A percentile compares a stretch with the other conserved stretches of the same genome.
Evolutionary conservation across 2,888 invertebrate species (phyloP).

Genomic region (Rutpela maculata): DNA sequence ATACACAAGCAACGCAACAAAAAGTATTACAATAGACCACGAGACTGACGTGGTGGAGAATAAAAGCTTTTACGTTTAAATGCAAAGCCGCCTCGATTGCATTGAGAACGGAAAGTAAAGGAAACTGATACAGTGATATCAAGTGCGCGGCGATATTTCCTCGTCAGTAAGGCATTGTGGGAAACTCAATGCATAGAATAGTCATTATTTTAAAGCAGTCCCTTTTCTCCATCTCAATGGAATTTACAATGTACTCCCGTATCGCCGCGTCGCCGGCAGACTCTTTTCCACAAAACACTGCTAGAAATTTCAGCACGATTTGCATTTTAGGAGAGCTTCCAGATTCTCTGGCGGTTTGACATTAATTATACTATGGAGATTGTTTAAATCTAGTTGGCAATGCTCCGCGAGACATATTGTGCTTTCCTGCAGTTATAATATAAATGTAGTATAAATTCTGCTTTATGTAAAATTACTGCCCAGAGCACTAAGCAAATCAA

Average conservation of each 20-base stretch:
- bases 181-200: conserved; percentile 68
- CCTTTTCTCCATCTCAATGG: conserved; percentile 52
- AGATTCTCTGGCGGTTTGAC: conserved; percentile 21
- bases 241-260: conserved; percentile 49
- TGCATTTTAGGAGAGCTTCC: conserved; percentile 36
- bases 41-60: conserved; percentile 48
- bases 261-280: neutral
- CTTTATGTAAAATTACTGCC: neutral
- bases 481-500: neutral
- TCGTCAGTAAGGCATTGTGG: conserved; percentile 66
- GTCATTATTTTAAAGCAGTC: conserved; percentile 66
- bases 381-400: conserved; percentile 16
- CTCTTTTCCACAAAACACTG: conserved; percentile 1
- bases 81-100: conserved; percentile 58
- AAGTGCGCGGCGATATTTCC: conserved; percentile 63
- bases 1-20: conserved; percentile 10
- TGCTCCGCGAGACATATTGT: neutral
- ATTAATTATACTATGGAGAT: conserved; percentile 30
- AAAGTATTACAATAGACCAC: conserved; percentile 43
- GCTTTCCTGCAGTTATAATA: conserved; percentile 6
- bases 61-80: conserved; percentile 54
- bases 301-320: conserved; percentile 39
- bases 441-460: neutral
- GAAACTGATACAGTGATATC: conserved; percentile 63
- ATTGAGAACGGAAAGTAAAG: conserved; percentile 57